Evolutionary conservation across 92 coral and sea anemone genomes (phyloP), one percentile per base, ranked within the genome.

Genomic region (Galaxea fascicularis): DNA sequence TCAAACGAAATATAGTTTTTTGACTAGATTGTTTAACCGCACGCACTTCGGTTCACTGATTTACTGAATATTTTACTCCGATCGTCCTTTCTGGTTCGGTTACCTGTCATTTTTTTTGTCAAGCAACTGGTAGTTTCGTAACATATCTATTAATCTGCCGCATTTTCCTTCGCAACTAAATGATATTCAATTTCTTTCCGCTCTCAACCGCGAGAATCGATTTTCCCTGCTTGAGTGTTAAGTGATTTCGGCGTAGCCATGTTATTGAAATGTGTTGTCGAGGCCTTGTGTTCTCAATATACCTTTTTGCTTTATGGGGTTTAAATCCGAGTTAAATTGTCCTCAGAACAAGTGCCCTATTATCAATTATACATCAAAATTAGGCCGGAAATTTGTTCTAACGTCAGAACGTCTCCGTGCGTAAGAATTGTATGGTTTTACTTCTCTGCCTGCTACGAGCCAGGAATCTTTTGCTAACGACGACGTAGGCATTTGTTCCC

Each of bases 51-150:
- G 28, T 39, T 4, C 15, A 29, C 65, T 18, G 17, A 52, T 66
- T 44, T 79, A 79, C 84, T 79, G 84, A 79, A 79, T 66, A 65
- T 49, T 64, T 66, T 79, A 8, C 41, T 47, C 49, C 59, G 62
- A 45, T 24, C 44, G 29, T 41, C 44, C 82, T 27, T 16, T 26
- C 45, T 77, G 60, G 49, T 67, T 65, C 53, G 45, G 27, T 35
- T 67, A 79, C 84, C 84, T 79, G 84, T 30, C 20, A 28, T 15
- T 35, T 58, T n/a, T 76, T 49, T 22, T 76, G 81, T 58, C 56
- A 58, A 10, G 3, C 57, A 46, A 53, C 84, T 49, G 84, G 84
- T 79, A 49, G 30, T 35, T 35, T 2, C 41, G 41, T 6, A 6
- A 35, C 24, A 12, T 21, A 20, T 21, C 74, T 11, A 66, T 27